Base-by-base conservation (phyloP, 2,797 vertebrate species). In the Myotis planiceps region DNA sequence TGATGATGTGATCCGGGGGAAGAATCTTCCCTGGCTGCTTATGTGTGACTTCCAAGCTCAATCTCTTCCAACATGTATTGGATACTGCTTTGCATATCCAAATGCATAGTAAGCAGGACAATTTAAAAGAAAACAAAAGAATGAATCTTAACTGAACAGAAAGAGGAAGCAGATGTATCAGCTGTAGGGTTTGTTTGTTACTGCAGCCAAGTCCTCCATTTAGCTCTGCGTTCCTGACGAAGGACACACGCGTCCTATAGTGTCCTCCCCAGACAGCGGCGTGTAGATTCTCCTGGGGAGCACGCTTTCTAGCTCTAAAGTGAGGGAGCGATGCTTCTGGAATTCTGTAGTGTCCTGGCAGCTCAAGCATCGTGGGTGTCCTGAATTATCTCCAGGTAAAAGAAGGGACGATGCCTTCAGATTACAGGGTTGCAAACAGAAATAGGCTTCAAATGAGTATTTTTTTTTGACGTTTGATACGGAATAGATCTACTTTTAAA, bases 81-180 rank as follows among this genome's bases (percentile, higher is more conserved):
- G 69, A 75, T 89, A 88, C 6, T 16, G 39, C 51, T 92, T 83
- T 86, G 58, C 88, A 63, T 49, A 60, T 66, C 25, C 55, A 95
- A 88, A 83, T 55, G 23, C 18, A 45, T 42, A 84, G 51, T 37
- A 69, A 75, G 12, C 9, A 81, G 53, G 39, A 42, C 1, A 69
- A 81, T 85, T 39, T 42, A 75, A 71, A 92, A 82, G 27, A 55
- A 82, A 91, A 68, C 47, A 39, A 83, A 69, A 68, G 14, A 58
- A 74, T 9, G n/a, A 19, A 58, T 25, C 71, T 45, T 81, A 47
- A n/a, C 45, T 86, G 88, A 91, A 58, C 19, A 84, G 45, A 88
- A 47, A 65, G 27, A 78, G 16, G 32, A 89, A 72, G 37, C 25
- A 71, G 12, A 49, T 51, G 1, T 21, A 23, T 63, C 13, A 29